These are phyloP conservation scores for Fulica atra DNA, from an alignment of 2,113 vertebrate species.

Conservation along the genomic window DNA sequence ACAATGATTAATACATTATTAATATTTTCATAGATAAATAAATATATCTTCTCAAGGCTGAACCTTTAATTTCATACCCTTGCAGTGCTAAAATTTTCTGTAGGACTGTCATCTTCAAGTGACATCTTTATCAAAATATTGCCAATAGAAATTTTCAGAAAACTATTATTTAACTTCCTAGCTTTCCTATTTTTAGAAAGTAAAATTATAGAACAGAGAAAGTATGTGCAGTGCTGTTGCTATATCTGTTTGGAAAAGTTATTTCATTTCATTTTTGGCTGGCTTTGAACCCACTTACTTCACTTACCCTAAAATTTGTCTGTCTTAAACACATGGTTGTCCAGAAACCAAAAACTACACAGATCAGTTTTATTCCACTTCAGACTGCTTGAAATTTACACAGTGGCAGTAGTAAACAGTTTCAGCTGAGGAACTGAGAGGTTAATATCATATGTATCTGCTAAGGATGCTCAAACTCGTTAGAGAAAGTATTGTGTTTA, in stretches of 20 bases:
- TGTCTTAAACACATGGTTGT: neutral
- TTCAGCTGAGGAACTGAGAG: neutral
- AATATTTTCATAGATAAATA: neutral
- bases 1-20: neutral
- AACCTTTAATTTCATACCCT: constrained; percentile 5
- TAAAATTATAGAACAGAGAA: constrained; percentile 8
- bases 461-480: neutral
- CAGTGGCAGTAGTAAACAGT: neutral
- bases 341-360: neutral
- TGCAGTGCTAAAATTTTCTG: neutral
- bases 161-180: neutral
- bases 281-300: neutral
- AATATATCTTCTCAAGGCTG: neutral
- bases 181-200: constrained; percentile 8
- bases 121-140: constrained; percentile 45
- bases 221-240: neutral
- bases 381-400: neutral
- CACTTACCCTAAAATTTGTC: neutral
- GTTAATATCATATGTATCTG: neutral
- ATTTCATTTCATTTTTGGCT: neutral
- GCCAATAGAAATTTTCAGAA: neutral
- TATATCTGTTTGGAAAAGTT: constrained; percentile 27
- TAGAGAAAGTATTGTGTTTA: neutral
- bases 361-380: neutral
- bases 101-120: neutral